These are phyloP conservation scores for Pachycephala philippinensis DNA, from an alignment of 2,113 vertebrate genomes.

Conservation along the genomic window DNA sequence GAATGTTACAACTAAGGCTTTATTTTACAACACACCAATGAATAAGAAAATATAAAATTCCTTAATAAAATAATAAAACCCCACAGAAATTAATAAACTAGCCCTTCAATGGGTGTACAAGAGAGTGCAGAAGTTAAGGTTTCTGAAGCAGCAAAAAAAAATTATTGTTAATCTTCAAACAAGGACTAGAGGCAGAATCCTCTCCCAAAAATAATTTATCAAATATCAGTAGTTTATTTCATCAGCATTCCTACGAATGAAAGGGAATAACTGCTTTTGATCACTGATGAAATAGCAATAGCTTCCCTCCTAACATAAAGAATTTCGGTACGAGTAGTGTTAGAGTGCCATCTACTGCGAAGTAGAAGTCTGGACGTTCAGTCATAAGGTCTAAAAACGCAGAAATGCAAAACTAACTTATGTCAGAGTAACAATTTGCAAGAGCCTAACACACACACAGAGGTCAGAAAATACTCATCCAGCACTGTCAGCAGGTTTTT, in stretches of 20 bases:
- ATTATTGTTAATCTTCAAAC: not conserved
- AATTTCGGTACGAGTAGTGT: not conserved
- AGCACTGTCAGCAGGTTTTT: not conserved
- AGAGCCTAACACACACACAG: not conserved
- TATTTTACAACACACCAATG: not conserved
- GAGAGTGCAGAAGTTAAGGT: not conserved
- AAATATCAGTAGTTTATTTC: not conserved
- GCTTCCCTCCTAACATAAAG: not conserved
- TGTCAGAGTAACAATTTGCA: not conserved
- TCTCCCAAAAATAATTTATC: not conserved
- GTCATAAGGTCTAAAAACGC: not conserved
- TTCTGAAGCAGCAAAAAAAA: not conserved
- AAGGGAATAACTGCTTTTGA: not conserved
- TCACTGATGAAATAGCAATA: not conserved
- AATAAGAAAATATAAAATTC: not conserved
- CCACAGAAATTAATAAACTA: not conserved
- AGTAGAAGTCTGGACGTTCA: not conserved
- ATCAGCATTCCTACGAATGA: not conserved
- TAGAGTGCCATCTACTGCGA: constrained; percentile 37
- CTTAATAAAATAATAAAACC: not conserved
- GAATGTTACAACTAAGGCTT: not conserved
- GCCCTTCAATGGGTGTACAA: not conserved
- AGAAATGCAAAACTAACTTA: not conserved
- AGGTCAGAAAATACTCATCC: not conserved
- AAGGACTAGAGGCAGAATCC: not conserved